A percentile compares a stretch with the other conserved stretches of the same genome.
Evolutionary conservation across 1,140 invertebrate genomes (phyloP).

Genomic region (Drosophila subpulchrella): DNA sequence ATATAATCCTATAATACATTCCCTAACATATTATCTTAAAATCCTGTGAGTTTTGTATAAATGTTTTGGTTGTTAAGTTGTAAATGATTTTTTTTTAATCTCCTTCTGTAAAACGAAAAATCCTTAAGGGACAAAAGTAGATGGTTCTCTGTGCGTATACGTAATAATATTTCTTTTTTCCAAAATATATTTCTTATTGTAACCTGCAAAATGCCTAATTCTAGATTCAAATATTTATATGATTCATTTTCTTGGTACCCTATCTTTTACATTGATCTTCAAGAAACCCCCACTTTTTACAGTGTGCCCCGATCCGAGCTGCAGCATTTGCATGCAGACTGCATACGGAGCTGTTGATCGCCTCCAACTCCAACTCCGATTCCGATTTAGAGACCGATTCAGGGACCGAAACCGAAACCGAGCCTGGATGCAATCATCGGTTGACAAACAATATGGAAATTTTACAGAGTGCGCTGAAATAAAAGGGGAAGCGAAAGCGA

Average conservation of each 20-base stretch:
- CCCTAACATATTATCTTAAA: no score
- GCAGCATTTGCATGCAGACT: conserved; percentile 75
- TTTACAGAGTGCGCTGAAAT: conserved; percentile 35
- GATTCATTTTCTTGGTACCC: no score
- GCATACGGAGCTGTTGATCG: conserved; percentile 63
- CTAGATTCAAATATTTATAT: no score
- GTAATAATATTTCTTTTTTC: conserved; percentile 6
- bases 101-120: no score
- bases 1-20: no score
- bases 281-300: not conserved
- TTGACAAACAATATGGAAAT: conserved; percentile 81
- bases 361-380: conserved; percentile 39
- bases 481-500: conserved; percentile 59
- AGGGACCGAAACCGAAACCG: conserved; percentile 20
- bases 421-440: conserved; percentile 59
- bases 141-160: conserved; percentile 5
- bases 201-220: no score
- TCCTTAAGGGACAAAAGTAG: not conserved
- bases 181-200: not conserved
- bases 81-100: no score
- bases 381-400: conserved; percentile 36
- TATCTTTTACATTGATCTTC: no score
- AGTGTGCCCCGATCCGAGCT: conserved; percentile 10
- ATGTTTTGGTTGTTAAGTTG: no score
- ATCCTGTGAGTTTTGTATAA: no score